These are phyloP conservation scores for Aspiorhynchus laticeps DNA, from an alignment of 2,113 vertebrate species.

Conservation along the genomic window DNA sequence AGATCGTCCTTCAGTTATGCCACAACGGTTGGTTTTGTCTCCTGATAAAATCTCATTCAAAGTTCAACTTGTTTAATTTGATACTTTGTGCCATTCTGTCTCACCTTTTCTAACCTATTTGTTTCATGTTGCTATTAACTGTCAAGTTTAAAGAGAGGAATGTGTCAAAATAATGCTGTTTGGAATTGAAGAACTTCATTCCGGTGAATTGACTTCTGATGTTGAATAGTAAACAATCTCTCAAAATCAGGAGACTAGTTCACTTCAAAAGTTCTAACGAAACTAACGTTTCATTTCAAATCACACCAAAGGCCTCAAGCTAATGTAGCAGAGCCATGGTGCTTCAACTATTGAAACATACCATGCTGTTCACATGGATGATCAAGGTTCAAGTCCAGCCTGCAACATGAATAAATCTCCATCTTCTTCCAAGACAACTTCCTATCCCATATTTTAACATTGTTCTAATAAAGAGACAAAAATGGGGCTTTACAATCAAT, in stretches of 20 bases:
- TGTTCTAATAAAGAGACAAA: not conserved
- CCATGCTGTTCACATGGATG: not conserved
- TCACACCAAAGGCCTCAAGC: not conserved
- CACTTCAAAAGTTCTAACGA: not conserved
- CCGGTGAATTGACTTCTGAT: not conserved
- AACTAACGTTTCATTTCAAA: not conserved
- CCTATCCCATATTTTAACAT: not conserved
- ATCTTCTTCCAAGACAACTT: not conserved
- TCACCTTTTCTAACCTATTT: not conserved
- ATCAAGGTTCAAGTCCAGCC: not conserved
- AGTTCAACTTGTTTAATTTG: not conserved
- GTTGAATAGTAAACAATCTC: not conserved
- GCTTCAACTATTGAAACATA: not conserved
- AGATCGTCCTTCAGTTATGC: constrained; percentile 13
- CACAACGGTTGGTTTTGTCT: constrained; percentile 34
- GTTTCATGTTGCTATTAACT: not conserved
- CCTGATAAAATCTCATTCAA: constrained; percentile 14
- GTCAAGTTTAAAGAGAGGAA: not conserved
- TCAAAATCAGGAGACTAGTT: not conserved
- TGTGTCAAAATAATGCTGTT: not conserved
- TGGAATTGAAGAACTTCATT: not conserved
- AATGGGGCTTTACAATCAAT: not conserved
- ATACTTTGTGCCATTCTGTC: not conserved
- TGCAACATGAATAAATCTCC: not conserved
- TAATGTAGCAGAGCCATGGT: not conserved